phyloP scores from a whole-genome alignment of 2,888 invertebrate species.

The Ectobius pallidus region DNA sequence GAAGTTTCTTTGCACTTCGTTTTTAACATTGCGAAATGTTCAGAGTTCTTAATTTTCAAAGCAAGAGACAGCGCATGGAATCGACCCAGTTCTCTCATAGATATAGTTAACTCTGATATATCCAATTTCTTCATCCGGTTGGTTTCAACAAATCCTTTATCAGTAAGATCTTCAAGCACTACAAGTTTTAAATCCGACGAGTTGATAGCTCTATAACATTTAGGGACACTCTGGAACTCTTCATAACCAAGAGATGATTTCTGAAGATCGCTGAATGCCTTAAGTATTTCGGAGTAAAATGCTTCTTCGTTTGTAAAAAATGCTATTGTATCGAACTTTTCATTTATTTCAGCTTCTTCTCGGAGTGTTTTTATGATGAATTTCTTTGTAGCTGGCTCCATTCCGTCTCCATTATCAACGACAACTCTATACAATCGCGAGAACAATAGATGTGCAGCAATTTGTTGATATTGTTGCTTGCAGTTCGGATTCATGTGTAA shows the following conservation, averaged over 20 bases:
- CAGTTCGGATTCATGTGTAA: neutral
- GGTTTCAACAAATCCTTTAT: neutral
- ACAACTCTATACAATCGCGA: neutral
- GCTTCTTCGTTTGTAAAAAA: neutral
- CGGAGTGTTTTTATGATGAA: slow-evolving; percentile 1
- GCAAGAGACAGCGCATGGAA: neutral
- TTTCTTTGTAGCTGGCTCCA: neutral
- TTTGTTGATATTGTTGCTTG: neutral
- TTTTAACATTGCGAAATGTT: neutral
- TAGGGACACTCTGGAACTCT: neutral
- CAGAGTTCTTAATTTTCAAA: neutral
- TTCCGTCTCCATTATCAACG: neutral
- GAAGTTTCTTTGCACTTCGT: neutral
- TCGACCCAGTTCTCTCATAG: neutral
- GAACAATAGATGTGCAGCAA: neutral
- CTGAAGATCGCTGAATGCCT: neutral
- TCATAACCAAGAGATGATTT: neutral
- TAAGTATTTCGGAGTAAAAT: neutral
- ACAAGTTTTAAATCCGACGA: neutral
- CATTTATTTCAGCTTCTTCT: neutral
- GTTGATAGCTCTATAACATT: neutral
- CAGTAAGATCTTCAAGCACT: neutral
- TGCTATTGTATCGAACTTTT: neutral
- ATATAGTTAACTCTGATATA: neutral
- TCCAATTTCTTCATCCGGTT: neutral